A percentile compares a stretch with the other conserved stretches of the same genome.
phyloP scores from a whole-genome alignment of 2,888 invertebrate genomes.

The Dynastes tityus region DNA sequence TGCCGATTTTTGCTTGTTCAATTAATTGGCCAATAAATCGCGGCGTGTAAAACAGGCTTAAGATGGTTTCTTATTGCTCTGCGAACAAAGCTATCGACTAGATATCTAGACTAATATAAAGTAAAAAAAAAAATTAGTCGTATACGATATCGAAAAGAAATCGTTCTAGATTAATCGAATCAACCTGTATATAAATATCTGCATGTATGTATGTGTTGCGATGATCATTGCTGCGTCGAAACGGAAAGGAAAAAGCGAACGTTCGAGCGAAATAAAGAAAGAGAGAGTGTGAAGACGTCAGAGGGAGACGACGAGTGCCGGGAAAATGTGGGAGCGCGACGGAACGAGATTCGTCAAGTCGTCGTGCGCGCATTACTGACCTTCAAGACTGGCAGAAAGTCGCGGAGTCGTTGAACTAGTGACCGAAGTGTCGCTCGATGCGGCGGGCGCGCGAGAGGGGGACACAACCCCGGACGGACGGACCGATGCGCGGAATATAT shows the following conservation, averaged over 20 bases:
- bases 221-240: background rate
- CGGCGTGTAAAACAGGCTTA: no score
- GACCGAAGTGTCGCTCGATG: slow-evolving; percentile 62
- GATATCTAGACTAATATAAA: no score
- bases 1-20: no score
- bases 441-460: slow-evolving; percentile 44
- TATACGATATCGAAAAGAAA: no score
- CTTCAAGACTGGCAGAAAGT: slow-evolving; percentile 70
- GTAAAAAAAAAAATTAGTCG: no score
- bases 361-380: slow-evolving; percentile 62
- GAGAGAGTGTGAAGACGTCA: slow-evolving; percentile 8
- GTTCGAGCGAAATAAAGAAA: slow-evolving; percentile 14
- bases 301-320: background rate
- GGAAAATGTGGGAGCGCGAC: slow-evolving; percentile 41
- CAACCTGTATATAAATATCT: background rate
- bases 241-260: slow-evolving; percentile 21
- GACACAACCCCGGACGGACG: slow-evolving; percentile 35
- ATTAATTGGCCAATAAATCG: no score
- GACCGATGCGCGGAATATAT: slow-evolving; percentile 19
- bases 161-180: background rate
- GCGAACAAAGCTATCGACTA: no score
- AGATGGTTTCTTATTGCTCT: no score
- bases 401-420: slow-evolving; percentile 71
- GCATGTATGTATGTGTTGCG: background rate
- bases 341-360: slow-evolving; percentile 46